phyloP scores from a whole-genome alignment of 2,113 vertebrate species.

The Murina feae region DNA sequence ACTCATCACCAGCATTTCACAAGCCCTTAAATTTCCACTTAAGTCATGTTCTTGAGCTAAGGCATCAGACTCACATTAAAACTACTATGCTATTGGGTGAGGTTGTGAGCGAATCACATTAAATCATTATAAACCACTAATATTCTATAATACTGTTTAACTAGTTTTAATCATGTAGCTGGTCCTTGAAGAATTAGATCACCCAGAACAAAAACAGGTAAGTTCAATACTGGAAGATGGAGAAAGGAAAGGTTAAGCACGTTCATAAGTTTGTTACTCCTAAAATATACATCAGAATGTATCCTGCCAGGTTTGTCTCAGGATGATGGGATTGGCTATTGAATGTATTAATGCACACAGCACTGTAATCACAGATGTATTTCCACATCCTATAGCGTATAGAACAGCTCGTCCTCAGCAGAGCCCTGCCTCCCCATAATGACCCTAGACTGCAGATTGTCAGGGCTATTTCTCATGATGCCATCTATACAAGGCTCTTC shows the following conservation, averaged over 20 bases:
- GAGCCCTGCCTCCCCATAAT: background rate
- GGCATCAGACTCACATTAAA: background rate
- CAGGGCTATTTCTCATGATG: background rate
- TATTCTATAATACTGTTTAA: background rate
- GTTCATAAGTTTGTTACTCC: background rate
- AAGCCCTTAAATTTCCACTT: background rate
- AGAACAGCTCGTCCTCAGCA: background rate
- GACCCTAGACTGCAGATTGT: background rate
- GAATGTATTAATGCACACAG: background rate
- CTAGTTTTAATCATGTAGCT: slow-evolving; percentile 20
- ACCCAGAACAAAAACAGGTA: background rate
- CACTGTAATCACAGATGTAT: background rate
- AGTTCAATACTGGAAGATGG: background rate
- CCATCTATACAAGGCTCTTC: background rate
- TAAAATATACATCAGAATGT: background rate
- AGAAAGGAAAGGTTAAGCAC: background rate
- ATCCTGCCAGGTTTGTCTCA: background rate
- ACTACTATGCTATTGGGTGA: background rate
- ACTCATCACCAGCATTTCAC: background rate
- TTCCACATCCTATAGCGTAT: background rate
- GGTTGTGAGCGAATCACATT: background rate
- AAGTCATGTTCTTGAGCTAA: background rate
- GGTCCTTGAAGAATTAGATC: slow-evolving; percentile 38
- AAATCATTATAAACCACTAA: slow-evolving; percentile 28
- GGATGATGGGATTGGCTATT: background rate